Conservation (phyloP, 2,113 vertebrate species). For the Meriones unguiculatus region DNA sequence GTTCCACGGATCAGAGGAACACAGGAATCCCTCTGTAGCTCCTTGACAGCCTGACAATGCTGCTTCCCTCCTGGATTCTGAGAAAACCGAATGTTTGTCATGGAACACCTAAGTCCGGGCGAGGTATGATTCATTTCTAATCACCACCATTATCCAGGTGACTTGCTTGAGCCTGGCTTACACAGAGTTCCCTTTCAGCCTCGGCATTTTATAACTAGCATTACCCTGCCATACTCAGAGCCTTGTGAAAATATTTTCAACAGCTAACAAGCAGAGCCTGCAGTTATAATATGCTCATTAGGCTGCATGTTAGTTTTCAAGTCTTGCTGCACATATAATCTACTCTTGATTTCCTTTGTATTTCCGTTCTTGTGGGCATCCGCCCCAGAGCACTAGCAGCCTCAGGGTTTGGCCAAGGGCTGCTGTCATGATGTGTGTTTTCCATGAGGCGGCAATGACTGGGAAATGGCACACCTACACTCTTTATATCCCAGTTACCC, state of each 20-base stretch:
- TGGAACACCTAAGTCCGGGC: constrained; percentile 58
- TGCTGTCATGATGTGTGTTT: constrained; percentile 44
- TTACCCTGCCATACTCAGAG: constrained; percentile 60
- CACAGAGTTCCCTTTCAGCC: constrained; percentile 65
- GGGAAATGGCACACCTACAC: background rate
- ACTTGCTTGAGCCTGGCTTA: constrained; percentile 57
- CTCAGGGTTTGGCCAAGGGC: constrained; percentile 6
- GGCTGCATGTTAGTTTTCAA: constrained; percentile 56
- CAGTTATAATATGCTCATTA: constrained; percentile 76
- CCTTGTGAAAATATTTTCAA: constrained; percentile 76
- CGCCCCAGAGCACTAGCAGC: background rate
- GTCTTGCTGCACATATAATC: constrained; percentile 67
- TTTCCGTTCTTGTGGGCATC: constrained; percentile 53
- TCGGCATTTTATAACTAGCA: constrained; percentile 45
- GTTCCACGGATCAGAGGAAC: background rate
- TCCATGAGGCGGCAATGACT: background rate
- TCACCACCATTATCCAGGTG: constrained; percentile 64
- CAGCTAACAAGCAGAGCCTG: constrained; percentile 78
- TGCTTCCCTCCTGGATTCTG: constrained; percentile 40
- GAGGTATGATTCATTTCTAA: constrained; percentile 60
- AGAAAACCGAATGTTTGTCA: constrained; percentile 52
- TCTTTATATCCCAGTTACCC: background rate
- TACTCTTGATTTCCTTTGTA: constrained; percentile 72
- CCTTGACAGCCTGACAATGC: background rate
- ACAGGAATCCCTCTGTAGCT: background rate